A percentile compares a stretch with the other conserved stretches of the same genome.
These are phyloP conservation scores for Drosophila guanche DNA, from an alignment of 1,140 invertebrate genomes.

Conservation along the genomic window DNA sequence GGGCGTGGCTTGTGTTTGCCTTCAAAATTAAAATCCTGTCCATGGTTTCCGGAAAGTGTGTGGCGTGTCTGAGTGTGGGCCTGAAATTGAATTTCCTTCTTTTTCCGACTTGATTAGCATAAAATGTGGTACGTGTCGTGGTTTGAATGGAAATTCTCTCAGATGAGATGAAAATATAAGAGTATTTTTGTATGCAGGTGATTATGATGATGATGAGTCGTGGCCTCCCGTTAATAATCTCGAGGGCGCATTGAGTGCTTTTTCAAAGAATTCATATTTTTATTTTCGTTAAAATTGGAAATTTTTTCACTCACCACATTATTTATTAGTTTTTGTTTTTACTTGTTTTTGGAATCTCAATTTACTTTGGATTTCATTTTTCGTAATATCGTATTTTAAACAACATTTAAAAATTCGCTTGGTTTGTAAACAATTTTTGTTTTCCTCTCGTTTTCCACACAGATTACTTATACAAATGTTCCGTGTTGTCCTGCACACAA, in stretches of 20 bases:
- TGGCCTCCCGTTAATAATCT: constrained; percentile 16
- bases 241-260: constrained; percentile 30
- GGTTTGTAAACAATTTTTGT: constrained; percentile 43
- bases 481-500: constrained; percentile 8
- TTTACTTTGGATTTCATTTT: constrained; percentile 11
- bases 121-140: constrained; percentile 56
- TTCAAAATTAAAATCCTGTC: constrained; percentile 67
- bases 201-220: background rate
- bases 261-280: constrained; percentile 70
- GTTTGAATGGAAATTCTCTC: constrained; percentile 17
- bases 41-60: constrained; percentile 16
- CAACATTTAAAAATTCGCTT: constrained; percentile 62
- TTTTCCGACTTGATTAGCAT: constrained; percentile 58
- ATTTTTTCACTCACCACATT: constrained; percentile 71
- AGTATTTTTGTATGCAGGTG: constrained; percentile 7
- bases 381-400: constrained; percentile 12
- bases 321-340: constrained; percentile 51
- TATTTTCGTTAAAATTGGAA: constrained; percentile 78
- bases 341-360: constrained; percentile 9
- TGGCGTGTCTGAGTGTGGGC: constrained; percentile 3
- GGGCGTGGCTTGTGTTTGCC: constrained; percentile 26
- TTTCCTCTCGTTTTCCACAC: constrained; percentile 12
- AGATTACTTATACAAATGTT: constrained; percentile 29
- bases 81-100: constrained; percentile 58
- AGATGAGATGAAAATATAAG: no score